A percentile compares a stretch with the other conserved stretches of the same genome.
Conservation (phyloP, 2,113 vertebrate species). For the Ailuropoda melanoleuca region DNA sequence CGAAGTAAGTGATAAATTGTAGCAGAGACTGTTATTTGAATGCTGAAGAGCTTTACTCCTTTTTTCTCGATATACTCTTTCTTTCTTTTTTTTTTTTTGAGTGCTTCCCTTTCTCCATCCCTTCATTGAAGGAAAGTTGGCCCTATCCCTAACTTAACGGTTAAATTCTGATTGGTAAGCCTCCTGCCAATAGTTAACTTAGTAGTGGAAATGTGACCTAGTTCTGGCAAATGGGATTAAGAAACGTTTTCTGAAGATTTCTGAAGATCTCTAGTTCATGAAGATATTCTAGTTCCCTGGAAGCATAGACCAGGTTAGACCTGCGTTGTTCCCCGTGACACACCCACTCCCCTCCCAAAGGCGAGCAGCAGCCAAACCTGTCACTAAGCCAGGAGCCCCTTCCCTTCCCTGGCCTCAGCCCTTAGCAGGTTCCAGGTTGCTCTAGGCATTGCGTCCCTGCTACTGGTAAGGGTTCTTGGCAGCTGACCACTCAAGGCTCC, state of each 20-base stretch:
- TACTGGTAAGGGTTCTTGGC: accelerated
- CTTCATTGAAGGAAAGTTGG: not conserved
- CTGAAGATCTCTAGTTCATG: not conserved
- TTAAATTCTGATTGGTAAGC: not conserved
- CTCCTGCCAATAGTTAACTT: not conserved
- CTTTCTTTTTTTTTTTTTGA: not conserved
- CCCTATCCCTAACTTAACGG: not conserved
- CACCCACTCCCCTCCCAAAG: accelerated
- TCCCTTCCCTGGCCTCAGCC: accelerated
- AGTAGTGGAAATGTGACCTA: not conserved
- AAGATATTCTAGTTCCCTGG: not conserved
- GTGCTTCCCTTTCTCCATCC: not conserved
- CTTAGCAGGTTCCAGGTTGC: accelerated
- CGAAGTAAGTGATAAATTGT: no score
- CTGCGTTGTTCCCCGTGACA: accelerated
- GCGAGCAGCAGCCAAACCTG: accelerated
- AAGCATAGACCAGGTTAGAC: accelerated
- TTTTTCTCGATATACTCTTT: not conserved
- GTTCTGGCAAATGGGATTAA: not conserved
- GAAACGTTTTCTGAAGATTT: not conserved
- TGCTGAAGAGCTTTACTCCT: not conserved
- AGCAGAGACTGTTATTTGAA: not conserved
- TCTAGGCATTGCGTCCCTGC: not conserved
- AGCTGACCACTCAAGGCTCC: not conserved
- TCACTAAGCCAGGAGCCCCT: no score